Evolutionary conservation across 2,113 vertebrate species (phyloP).

Genomic region (Chelonoidis abingdonii): DNA sequence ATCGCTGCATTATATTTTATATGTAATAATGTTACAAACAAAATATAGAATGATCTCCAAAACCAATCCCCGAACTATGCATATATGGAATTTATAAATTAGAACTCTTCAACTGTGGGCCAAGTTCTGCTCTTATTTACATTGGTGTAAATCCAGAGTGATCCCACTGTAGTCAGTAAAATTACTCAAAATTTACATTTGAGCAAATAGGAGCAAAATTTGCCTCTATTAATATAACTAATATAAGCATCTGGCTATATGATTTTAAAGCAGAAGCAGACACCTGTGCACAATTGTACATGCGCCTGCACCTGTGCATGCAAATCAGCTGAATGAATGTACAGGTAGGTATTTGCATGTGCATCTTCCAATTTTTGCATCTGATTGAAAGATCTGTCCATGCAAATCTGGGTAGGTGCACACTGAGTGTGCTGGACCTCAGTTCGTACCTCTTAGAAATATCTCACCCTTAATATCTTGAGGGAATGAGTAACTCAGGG

Average conservation of each 20-base stretch:
- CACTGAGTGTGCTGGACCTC: not conserved
- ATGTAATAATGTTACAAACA: slow-evolving; percentile 40
- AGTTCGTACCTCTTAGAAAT: not conserved
- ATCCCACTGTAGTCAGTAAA: not conserved
- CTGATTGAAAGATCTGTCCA: not conserved
- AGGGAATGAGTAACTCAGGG: not conserved
- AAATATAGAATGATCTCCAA: slow-evolving; percentile 24
- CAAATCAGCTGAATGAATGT: not conserved
- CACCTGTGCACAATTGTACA: not conserved
- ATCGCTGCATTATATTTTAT: not conserved
- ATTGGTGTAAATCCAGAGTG: not conserved
- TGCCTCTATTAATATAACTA: not conserved
- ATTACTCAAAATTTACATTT: not conserved
- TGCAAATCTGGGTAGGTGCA: not conserved
- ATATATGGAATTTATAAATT: slow-evolving; percentile 16
- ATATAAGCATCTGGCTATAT: not conserved
- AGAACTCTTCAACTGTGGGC: not conserved
- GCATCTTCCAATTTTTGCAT: not conserved
- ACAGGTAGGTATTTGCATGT: not conserved
- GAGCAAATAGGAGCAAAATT: not conserved
- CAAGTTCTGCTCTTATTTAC: not conserved
- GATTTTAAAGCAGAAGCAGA: not conserved
- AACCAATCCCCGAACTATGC: not conserved
- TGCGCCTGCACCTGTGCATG: not conserved
- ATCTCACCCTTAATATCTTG: not conserved